Evolutionary conservation across 2,888 invertebrate species (phyloP), one percentile per base, ranked within the genome.

Genomic region (Cephus pygmeus): DNA sequence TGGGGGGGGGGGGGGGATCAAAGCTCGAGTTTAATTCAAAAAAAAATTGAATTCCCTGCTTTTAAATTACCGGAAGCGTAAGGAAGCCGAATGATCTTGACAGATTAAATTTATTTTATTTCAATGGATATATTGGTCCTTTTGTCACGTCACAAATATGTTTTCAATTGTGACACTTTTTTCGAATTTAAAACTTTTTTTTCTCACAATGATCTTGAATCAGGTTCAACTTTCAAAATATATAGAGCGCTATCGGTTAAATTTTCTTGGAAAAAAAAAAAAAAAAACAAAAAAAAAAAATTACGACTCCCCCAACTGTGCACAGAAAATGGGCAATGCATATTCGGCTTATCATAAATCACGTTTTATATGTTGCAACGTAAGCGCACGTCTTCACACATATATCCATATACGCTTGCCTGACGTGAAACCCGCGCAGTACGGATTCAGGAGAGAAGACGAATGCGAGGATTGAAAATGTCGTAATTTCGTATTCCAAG

Each of bases 321-420:
- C 56, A 56, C 56, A 6, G 23, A 56, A 71, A 71, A 71, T 34
- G 33, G 31, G 71, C 31, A 33, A 71, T 71, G 71, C 71, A 71
- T 71, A 71, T 71, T 71, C 71, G 34, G 33, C 71, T 71, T 71
- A 34, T 31, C 71, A 31, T 71, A 31, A 71, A 71, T 71, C 71
- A 71, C 71, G 71, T 33, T 33, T 31, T 71, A 31, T 31, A n/a
- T 9, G 71, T 34, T 71, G 71, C 71, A 71, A 23, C 33, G 56
- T 56, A 23, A 23, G 23, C 56, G 56, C 56, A 23, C 56, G 23
- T 56, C 23, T 56, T 15, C 23, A 23, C 23, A 23, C 56, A 6
- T 56, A 40, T 15, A 56, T 23, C 56, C 23, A 23, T 56, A 23
- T 23, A 56, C 23, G 56, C 9, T 56, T 15, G 71, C 31, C 33